phyloP scores from a whole-genome alignment of 2,113 vertebrate genomes.

The Siniperca knerii region DNA sequence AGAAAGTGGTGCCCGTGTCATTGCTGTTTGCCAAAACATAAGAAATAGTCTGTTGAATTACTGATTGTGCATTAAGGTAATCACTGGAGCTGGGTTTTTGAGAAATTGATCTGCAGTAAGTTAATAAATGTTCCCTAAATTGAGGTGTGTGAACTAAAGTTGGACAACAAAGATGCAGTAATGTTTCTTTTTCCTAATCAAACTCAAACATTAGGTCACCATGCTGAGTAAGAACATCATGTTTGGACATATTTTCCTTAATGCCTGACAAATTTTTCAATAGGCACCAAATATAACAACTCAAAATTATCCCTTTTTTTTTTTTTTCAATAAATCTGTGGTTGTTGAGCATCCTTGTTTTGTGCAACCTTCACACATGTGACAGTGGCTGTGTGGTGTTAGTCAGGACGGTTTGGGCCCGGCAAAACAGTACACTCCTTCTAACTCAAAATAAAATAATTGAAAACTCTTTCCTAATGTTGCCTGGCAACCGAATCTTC shows the following conservation, averaged over 20 bases:
- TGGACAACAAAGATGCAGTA: background rate
- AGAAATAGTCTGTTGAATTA: background rate
- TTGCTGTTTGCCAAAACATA: background rate
- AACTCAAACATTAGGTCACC: background rate
- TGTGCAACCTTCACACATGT: conserved; percentile 8
- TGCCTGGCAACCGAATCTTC: conserved; percentile 70
- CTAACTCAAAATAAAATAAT: conserved; percentile 61
- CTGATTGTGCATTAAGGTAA: background rate
- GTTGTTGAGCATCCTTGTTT: background rate
- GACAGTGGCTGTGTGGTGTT: background rate
- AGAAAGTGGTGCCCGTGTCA: background rate
- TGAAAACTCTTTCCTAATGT: conserved; percentile 67
- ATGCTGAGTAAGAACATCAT: background rate
- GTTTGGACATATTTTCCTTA: background rate
- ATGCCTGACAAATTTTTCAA: background rate
- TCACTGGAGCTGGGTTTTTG: background rate
- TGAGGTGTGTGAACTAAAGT: background rate
- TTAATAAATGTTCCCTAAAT: background rate
- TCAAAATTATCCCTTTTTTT: background rate
- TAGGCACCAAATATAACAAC: background rate
- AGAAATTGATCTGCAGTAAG: background rate
- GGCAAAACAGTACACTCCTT: conserved; percentile 25
- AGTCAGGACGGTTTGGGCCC: conserved; percentile 13
- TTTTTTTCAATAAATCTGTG: background rate
- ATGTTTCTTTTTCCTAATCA: background rate